Conservation (phyloP, 2,797 vertebrate genomes). For the Nannoperca obscura region DNA sequence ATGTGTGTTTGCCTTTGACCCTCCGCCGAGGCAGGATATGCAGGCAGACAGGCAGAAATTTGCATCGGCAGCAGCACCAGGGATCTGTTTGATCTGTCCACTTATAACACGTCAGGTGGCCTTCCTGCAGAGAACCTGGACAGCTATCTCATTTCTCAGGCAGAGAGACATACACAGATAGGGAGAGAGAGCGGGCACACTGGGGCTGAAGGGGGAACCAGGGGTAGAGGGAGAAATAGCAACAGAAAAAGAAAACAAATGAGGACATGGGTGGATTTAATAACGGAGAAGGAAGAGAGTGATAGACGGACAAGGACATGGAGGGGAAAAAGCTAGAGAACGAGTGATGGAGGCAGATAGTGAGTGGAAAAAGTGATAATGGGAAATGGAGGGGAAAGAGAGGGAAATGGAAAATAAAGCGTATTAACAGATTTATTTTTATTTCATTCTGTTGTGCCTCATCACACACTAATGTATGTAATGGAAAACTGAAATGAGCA, state of each 20-base stretch:
- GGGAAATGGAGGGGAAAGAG: slow-evolving; percentile 23
- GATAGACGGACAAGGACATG: slow-evolving; percentile 2
- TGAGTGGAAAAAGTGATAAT: background rate
- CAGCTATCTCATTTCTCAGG: slow-evolving; percentile 53
- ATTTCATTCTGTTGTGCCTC: slow-evolving; percentile 34
- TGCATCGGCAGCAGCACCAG: slow-evolving; percentile 55
- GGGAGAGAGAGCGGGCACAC: background rate
- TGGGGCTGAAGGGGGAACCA: background rate
- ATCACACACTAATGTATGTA: slow-evolving; percentile 16
- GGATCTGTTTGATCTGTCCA: slow-evolving; percentile 73
- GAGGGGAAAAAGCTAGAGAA: background rate
- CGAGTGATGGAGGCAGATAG: slow-evolving; percentile 1
- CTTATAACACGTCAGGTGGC: slow-evolving; percentile 68
- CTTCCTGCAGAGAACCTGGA: slow-evolving; percentile 53
- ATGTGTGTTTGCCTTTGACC: slow-evolving; percentile 44
- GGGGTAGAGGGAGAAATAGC: background rate
- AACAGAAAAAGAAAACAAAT: slow-evolving; percentile 32
- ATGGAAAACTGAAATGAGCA: slow-evolving; percentile 27
- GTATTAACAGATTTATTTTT: slow-evolving; percentile 41
- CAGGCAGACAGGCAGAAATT: slow-evolving; percentile 63
- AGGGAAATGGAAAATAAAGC: slow-evolving; percentile 30
- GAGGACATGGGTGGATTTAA: slow-evolving; percentile 16
- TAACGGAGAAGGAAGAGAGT: slow-evolving; percentile 1
- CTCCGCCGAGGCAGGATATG: slow-evolving; percentile 43
- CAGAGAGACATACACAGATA: slow-evolving; percentile 4